Conservation (phyloP, 2,113 vertebrate genomes). For the Turnix velox region DNA sequence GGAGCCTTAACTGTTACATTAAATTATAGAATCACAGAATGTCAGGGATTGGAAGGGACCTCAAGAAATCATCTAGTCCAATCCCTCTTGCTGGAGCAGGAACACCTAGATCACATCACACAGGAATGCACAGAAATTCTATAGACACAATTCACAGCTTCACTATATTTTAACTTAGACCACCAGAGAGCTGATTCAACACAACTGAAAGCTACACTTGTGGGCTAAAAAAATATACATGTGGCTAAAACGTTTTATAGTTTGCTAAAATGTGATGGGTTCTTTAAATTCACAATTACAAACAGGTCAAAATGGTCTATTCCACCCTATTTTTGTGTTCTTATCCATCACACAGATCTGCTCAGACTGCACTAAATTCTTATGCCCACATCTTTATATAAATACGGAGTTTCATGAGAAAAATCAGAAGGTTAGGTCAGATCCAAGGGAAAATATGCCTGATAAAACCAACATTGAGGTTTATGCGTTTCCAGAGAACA, state of each 20-base stretch:
- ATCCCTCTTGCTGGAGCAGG: too few species aligned
- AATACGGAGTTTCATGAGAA: background rate
- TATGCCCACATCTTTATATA: background rate
- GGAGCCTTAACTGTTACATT: background rate
- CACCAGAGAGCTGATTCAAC: background rate
- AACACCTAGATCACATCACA: too few species aligned
- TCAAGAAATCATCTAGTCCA: too few species aligned
- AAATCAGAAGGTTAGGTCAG: background rate
- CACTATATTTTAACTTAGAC: background rate
- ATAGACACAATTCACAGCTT: background rate
- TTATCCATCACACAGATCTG: background rate
- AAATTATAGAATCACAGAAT: too few species aligned
- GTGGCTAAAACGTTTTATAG: background rate
- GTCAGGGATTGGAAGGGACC: too few species aligned
- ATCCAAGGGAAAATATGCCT: background rate
- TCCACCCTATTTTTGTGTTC: background rate
- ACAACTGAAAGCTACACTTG: background rate
- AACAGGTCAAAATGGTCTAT: background rate
- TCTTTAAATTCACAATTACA: background rate
- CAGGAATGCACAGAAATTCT: too few species aligned
- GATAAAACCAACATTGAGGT: background rate
- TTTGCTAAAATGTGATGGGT: background rate
- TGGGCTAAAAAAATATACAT: background rate
- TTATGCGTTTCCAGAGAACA: conserved; percentile 27
- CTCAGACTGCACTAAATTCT: background rate